A percentile compares a stretch with the other conserved stretches of the same genome.
These are phyloP conservation scores for Scophthalmus maximus DNA, from an alignment of 2,113 vertebrate species.

Conservation along the genomic window DNA sequence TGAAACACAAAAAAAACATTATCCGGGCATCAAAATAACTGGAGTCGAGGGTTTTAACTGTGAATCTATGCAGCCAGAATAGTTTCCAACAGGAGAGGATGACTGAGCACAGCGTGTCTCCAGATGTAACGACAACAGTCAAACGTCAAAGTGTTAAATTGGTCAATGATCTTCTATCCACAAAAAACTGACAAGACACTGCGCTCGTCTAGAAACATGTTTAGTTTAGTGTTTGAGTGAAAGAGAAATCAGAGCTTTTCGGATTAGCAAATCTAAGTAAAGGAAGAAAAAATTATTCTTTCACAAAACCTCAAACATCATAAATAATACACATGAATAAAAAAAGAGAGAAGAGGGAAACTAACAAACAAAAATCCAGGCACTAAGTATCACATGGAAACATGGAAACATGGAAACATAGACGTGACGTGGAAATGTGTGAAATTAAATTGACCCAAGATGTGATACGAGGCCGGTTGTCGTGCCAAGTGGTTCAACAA, in stretches of 20 bases:
- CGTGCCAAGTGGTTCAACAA: conserved; percentile 21
- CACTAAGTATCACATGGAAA: conserved; percentile 45
- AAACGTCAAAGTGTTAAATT: conserved; percentile 10
- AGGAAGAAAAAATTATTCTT: background rate
- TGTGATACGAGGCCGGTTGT: conserved; percentile 16
- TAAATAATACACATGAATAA: conserved; percentile 58
- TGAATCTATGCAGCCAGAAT: background rate
- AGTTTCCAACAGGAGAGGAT: background rate
- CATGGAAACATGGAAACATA: no score
- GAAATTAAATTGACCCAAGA: conserved; percentile 14
- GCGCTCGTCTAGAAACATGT: background rate
- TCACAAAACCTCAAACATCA: conserved; percentile 59
- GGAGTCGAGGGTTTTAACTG: background rate
- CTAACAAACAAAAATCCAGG: conserved; percentile 45
- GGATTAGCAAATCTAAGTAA: conserved; percentile 17
- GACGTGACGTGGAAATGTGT: background rate
- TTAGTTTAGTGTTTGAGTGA: conserved; percentile 1
- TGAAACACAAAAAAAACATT: background rate
- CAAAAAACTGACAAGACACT: background rate
- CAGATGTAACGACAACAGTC: conserved; percentile 10
- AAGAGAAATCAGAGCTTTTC: background rate
- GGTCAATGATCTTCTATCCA: background rate
- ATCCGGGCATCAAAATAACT: background rate
- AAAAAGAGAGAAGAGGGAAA: conserved; percentile 4
- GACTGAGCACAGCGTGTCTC: no score